Conservation (phyloP, 2,113 vertebrate species). For the Cheilinus undulatus region DNA sequence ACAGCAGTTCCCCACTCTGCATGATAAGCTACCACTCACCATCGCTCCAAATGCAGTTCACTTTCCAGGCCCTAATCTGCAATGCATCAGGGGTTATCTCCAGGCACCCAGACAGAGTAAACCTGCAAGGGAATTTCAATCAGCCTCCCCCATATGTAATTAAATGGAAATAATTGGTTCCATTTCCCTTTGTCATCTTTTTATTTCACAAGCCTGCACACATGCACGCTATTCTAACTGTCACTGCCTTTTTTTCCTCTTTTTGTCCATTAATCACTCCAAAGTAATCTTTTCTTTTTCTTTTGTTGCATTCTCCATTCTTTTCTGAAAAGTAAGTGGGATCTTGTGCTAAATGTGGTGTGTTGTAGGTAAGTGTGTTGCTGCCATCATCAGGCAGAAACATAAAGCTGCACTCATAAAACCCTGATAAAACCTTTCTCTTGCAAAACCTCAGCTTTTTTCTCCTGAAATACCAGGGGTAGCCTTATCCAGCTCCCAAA, state of each 20-base stretch:
- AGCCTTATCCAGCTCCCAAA: constrained; percentile 13
- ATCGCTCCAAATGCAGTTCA: constrained; percentile 46
- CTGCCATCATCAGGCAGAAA: constrained; percentile 83
- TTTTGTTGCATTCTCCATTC: constrained; percentile 73
- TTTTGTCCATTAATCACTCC: constrained; percentile 69
- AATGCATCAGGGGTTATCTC: constrained; percentile 79
- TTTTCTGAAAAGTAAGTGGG: constrained; percentile 74
- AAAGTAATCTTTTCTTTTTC: constrained; percentile 74
- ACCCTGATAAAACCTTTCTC: background rate
- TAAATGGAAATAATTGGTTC: constrained; percentile 65
- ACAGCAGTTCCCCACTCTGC: constrained; percentile 49
- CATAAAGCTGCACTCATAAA: constrained; percentile 53
- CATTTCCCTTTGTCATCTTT: constrained; percentile 52
- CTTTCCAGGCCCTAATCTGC: constrained; percentile 67
- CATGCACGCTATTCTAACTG: constrained; percentile 41
- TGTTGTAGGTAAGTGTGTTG: constrained; percentile 74
- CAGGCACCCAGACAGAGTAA: constrained; percentile 65
- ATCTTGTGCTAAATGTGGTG: constrained; percentile 60
- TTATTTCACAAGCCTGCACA: constrained; percentile 39
- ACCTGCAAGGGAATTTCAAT: constrained; percentile 75
- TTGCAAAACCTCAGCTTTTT: constrained; percentile 6
- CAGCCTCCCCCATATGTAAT: constrained; percentile 71
- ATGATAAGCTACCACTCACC: constrained; percentile 65
- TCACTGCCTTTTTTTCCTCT: constrained; percentile 40
- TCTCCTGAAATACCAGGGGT: background rate